Percentiles rank a stretch among this genome's conserved stretches.
Conservation (phyloP, 2,113 vertebrate genomes). For the Merops nubicus region DNA sequence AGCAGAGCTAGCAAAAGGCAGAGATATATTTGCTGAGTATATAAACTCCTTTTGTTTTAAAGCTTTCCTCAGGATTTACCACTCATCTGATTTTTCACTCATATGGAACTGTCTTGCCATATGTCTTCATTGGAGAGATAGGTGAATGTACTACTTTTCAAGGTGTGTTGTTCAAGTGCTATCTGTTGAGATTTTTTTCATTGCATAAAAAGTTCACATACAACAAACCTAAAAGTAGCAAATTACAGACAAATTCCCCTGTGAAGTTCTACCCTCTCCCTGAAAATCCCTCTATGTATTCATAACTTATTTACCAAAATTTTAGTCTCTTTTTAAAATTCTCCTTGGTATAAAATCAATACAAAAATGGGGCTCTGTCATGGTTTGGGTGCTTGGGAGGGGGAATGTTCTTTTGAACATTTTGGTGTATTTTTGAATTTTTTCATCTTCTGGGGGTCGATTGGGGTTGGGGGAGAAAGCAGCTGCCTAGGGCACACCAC, state of each 20-base stretch:
- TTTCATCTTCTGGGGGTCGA: too few species aligned
- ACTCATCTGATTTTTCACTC: constrained; percentile 6
- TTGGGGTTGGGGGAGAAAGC: too few species aligned
- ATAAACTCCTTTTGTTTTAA: not conserved
- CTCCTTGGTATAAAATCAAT: not conserved
- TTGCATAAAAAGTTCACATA: not conserved
- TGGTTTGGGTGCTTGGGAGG: too few species aligned
- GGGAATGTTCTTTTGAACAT: too few species aligned
- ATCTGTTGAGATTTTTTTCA: not conserved
- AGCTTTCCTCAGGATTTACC: not conserved
- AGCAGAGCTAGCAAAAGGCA: not conserved
- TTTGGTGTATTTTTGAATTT: too few species aligned
- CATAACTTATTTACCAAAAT: not conserved
- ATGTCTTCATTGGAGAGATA: not conserved
- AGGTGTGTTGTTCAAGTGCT: not conserved
- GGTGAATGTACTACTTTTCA: not conserved
- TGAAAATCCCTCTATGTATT: not conserved
- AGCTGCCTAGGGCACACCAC: too few species aligned
- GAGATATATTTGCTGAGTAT: not conserved
- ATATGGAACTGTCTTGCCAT: constrained; percentile 1
- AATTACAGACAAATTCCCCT: not conserved
- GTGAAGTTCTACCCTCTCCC: not conserved
- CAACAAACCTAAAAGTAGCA: not conserved
- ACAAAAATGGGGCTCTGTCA: not conserved
- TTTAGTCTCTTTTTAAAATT: not conserved